Base-by-base conservation (phyloP, 1,140 invertebrate genomes). In the Vollenhovia emeryi region DNA sequence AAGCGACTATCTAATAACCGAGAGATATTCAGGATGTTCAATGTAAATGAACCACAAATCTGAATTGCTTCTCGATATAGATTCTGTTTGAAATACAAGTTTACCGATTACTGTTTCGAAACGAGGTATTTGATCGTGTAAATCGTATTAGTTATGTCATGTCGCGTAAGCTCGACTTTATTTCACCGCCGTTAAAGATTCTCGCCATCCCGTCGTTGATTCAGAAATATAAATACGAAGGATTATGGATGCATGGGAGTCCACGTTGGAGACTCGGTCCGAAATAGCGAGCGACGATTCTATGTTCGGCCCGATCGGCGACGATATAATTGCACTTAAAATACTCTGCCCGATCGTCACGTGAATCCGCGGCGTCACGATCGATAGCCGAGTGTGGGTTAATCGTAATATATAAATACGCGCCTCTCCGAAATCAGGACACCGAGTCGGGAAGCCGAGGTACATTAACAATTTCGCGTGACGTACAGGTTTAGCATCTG, bases 381-480 rank as follows among this genome's bases (percentile, higher is more conserved):
- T 82, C 78, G 50, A 69, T 82, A 71, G 50, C 11, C 78, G 66
- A 48, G 36, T 62, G 36, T 15, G 48, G 13, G 64, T 24, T 45
- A 48, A 82, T 73, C 13, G 66, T 73, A 59, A 82, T 82, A 73
- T 82, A 82, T 82, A 73, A 82, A 82, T 82, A 82, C n/a, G 8
- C 24, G 43, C 15, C 24, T 1, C 13, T 36, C 0, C 24, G 78
- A 82, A 82, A 82, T 82, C 1, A 43, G 52, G 21, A 45, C 50
- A 33, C 36, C 13, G 21, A n/a, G n/a, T 52, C 45, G 50, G 2
- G 24, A 13, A 57, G 1, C n/a, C 36, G 36, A 71, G 24, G 11
- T 27, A 43, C 40, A 30, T 82, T 59, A 82, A 27, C 7, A n/a
- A 18, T 82, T 43, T 57, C n/a, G n/a, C 21, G 15, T 43, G 9